Conservation (phyloP, 2,797 vertebrate genomes). For the Pantherophis vulpinus region DNA sequence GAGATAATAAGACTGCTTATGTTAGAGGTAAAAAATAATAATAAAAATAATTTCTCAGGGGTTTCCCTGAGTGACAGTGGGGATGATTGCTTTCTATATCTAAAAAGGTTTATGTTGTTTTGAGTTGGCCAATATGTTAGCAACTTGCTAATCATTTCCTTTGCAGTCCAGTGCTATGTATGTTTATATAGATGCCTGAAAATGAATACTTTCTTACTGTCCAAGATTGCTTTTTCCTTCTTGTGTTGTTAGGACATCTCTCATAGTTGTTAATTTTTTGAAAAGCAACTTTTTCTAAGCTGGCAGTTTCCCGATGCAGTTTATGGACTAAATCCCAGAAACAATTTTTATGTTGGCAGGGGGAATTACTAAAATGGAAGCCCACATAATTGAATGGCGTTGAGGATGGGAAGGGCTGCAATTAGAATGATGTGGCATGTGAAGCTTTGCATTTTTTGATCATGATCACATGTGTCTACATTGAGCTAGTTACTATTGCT, state of each 20-base stretch:
- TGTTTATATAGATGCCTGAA: background rate
- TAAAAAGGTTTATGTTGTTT: background rate
- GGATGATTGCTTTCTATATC: background rate
- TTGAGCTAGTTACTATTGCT: background rate
- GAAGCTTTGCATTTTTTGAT: background rate
- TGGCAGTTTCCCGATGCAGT: background rate
- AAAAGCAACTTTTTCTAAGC: background rate
- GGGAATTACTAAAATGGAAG: background rate
- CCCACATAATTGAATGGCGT: background rate
- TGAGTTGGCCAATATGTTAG: background rate
- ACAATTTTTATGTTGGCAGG: background rate
- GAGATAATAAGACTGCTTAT: slow-evolving; percentile 92
- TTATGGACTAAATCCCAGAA: background rate
- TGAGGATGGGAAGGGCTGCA: background rate
- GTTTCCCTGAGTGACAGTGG: background rate
- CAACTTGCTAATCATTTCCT: background rate
- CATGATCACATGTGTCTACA: background rate
- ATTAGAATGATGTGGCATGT: background rate
- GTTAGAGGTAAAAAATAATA: slow-evolving; percentile 82
- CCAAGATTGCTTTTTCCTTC: background rate
- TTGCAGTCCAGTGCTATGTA: background rate
- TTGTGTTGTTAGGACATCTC: background rate
- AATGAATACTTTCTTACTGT: background rate
- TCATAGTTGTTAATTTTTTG: background rate
- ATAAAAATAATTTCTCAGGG: background rate